These are phyloP conservation scores for Platycercus adscitus DNA, from an alignment of 2,113 vertebrate genomes.

Conservation along the genomic window DNA sequence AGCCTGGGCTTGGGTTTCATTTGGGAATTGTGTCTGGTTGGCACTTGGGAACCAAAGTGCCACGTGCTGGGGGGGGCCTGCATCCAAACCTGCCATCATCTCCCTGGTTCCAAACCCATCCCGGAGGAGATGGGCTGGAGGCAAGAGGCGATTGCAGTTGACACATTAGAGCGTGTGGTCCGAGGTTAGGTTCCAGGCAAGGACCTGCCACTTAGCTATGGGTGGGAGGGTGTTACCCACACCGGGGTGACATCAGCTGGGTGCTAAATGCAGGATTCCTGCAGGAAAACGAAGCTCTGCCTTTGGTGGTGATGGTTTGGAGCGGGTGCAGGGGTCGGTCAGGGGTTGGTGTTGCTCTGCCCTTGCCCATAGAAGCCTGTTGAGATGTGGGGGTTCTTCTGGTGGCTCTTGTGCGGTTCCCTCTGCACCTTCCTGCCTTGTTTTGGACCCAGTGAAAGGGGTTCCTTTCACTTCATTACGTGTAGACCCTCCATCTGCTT, in stretches of 20 bases:
- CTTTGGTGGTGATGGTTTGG: neutral
- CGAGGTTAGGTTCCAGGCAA: conserved; percentile 22
- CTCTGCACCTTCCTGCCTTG: accelerated
- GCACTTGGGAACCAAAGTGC: neutral
- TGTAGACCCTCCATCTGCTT: neutral
- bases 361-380: neutral
- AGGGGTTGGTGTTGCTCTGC: neutral
- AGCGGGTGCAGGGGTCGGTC: neutral
- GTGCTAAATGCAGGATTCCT: conserved; percentile 4
- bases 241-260: neutral
- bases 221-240: conserved; percentile 6
- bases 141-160: neutral
- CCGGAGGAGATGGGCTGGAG: neutral
- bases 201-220: neutral
- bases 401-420: neutral
- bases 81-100: neutral
- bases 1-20: neutral
- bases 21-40: neutral
- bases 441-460: neutral
- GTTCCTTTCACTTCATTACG: neutral
- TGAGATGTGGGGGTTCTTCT: neutral
- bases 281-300: neutral
- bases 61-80: neutral
- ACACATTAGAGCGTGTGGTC: neutral
- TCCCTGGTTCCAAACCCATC: neutral